phyloP scores from a whole-genome alignment of 2,888 invertebrate genomes.

The Sminthurides aquaticus region DNA sequence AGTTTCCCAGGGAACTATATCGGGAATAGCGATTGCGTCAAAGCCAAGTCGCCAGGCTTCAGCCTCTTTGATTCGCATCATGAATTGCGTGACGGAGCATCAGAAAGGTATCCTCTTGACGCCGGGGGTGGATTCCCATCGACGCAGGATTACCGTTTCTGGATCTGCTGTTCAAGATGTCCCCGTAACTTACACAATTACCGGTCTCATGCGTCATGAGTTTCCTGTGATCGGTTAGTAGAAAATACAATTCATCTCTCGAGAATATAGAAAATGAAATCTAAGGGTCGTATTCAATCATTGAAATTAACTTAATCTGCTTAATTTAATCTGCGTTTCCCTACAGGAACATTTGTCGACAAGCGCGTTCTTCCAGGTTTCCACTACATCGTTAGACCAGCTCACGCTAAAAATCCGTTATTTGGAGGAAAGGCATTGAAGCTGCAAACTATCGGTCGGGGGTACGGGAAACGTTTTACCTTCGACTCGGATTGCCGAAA shows the following conservation, averaged over 20 bases:
- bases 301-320: too few species aligned
- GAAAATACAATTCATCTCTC: too few species aligned
- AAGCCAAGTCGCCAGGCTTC: conserved; percentile 53
- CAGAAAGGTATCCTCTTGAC: conserved; percentile 54
- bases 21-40: conserved; percentile 52
- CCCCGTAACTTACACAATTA: conserved; percentile 60
- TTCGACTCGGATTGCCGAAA: conserved; percentile 58
- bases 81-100: conserved; percentile 35
- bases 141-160: conserved; percentile 57
- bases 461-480: conserved; percentile 65
- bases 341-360: conserved; percentile 63
- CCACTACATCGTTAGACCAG: conserved; percentile 62
- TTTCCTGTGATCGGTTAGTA: conserved; percentile 63
- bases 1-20: conserved; percentile 29
- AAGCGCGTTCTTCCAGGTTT: conserved; percentile 65
- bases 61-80: conserved; percentile 45
- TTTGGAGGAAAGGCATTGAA: conserved; percentile 61
- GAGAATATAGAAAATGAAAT: too few species aligned
- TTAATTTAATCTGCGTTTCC: too few species aligned
- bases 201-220: conserved; percentile 60
- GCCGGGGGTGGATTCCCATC: conserved; percentile 59
- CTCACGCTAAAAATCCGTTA: conserved; percentile 57
- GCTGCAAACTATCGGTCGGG: conserved; percentile 62
- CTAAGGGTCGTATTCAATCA: too few species aligned
- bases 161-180: conserved; percentile 59